Evolutionary conservation across 53 echinoderm and acorn worm species (phyloP).

Genomic region (Crossaster papposus): DNA sequence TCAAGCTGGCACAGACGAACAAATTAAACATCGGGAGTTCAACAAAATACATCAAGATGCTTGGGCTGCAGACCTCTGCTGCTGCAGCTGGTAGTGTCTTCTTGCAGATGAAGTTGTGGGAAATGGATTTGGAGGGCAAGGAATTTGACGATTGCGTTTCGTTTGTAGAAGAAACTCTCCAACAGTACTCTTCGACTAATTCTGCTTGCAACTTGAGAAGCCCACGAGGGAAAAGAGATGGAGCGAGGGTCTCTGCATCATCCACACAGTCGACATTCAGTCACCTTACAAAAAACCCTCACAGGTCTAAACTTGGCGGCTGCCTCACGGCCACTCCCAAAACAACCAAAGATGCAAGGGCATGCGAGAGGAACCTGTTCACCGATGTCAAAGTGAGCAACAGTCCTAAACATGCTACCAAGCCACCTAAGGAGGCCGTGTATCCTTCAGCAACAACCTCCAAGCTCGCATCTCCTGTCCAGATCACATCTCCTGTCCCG

Average conservation of each 20-base stretch:
- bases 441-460: not conserved
- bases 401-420: not conserved
- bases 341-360: not conserved
- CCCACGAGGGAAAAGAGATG: not conserved
- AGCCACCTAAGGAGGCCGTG: not conserved
- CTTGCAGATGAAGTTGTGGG: conserved; percentile 23
- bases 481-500: not conserved
- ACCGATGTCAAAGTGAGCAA: not conserved
- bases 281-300: not conserved
- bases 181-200: not conserved
- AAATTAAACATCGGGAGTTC: not conserved
- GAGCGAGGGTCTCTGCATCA: not conserved
- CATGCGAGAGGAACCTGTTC: not conserved
- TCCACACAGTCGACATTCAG: not conserved
- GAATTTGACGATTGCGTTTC: conserved; percentile 20
- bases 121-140: not conserved
- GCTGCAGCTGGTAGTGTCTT: not conserved
- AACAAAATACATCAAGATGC: conserved; percentile 21
- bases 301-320: not conserved
- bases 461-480: not conserved
- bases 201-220: not conserved
- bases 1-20: not conserved
- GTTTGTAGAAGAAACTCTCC: conserved; percentile 32
- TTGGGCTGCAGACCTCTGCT: conserved; percentile 4
- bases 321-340: not conserved